These are phyloP conservation scores for Pyrrhosoma nymphula DNA, from an alignment of 2,888 invertebrate species.

Conservation along the genomic window DNA sequence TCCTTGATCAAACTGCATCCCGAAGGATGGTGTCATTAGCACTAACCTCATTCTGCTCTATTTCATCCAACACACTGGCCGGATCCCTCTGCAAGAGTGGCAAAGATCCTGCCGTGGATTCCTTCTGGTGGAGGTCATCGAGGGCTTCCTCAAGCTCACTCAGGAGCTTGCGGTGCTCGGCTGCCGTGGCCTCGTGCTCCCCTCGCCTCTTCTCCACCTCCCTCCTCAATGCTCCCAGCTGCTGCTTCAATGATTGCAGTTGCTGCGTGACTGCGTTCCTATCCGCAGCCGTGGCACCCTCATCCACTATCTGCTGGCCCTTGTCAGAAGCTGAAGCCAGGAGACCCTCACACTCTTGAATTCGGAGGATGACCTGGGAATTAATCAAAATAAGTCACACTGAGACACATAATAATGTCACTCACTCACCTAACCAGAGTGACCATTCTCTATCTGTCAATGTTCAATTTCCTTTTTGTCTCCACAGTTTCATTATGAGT, in stretches of 20 bases:
- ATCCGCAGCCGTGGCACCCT: slow-evolving; percentile 90
- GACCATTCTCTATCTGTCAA: too few relatives aligned
- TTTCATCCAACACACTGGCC: slow-evolving; percentile 88
- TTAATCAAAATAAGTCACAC: not conserved
- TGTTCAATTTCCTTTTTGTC: too few relatives aligned
- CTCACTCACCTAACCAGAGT: too few relatives aligned
- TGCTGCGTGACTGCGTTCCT: slow-evolving; percentile 93
- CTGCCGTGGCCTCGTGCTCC: slow-evolving; percentile 92
- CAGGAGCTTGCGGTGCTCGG: slow-evolving; percentile 92
- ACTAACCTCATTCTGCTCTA: slow-evolving; percentile 88
- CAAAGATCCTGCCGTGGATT: slow-evolving; percentile 89
- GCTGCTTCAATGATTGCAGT: slow-evolving; percentile 91
- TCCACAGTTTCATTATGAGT: too few relatives aligned
- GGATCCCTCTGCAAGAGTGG: slow-evolving; percentile 89
- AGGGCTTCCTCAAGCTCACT: slow-evolving; percentile 90
- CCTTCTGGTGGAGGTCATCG: slow-evolving; percentile 90
- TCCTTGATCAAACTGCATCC: too few relatives aligned
- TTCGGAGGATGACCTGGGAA: slow-evolving; percentile 85
- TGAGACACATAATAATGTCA: not conserved
- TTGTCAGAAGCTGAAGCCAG: slow-evolving; percentile 93
- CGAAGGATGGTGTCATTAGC: not conserved
- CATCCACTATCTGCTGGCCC: slow-evolving; percentile 94
- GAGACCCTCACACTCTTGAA: slow-evolving; percentile 94
- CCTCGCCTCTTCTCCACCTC: slow-evolving; percentile 92
- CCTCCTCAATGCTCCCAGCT: slow-evolving; percentile 87